Base-by-base conservation (phyloP, 1,140 invertebrate genomes). In the Trissolcus basalis region DNA sequence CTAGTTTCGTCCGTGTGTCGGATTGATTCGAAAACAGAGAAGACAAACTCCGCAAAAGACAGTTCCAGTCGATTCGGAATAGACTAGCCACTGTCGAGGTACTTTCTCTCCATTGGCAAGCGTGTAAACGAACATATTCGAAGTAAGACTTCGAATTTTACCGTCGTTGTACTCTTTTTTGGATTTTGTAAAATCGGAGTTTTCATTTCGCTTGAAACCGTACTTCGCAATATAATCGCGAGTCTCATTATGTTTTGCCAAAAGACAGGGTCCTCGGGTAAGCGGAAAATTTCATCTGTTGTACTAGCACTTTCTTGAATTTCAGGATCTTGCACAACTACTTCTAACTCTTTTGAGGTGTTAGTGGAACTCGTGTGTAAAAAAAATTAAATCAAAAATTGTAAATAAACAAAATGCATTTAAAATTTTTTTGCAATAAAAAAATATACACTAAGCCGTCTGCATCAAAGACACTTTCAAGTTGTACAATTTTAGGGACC, bases 1-100 rank as follows among this genome's bases (percentile, higher is more conserved):
- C 14, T 2, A 53, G 39, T 53, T 36, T 39, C 11, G 50, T 53
- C 39, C 15, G 13, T 10, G 10, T 7, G 8, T 51, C 49, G 2
- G 49, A n/a, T 27, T 4, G 15, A 6, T 13, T 39, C 14, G 35
- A 53, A 11, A 39, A n/a, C n/a, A 41, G 2, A 16, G 0, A 39
- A 53, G 35, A 53, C 50, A 36, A 1, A 16, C 35, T 4, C 50
- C 50, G 15, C 35, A 53, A 15, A 53, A 53, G 39, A 53, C 12
- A 39, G 3, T 53, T 53, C 50, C 33, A 4, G 4, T 36, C 5
- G 33, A 39, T 14, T 33, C 32, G 33, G 35, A 53, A 16, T 53
- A 53, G 9, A 53, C 12, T 9, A 51, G 4, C 32, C 49, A 51
- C 4, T 0, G 3, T 3, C 32, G 49, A 33, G 2, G n/a, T n/a